These are phyloP conservation scores for Dorcus parallelipipedus DNA, from an alignment of 2,888 invertebrate species.

Conservation along the genomic window DNA sequence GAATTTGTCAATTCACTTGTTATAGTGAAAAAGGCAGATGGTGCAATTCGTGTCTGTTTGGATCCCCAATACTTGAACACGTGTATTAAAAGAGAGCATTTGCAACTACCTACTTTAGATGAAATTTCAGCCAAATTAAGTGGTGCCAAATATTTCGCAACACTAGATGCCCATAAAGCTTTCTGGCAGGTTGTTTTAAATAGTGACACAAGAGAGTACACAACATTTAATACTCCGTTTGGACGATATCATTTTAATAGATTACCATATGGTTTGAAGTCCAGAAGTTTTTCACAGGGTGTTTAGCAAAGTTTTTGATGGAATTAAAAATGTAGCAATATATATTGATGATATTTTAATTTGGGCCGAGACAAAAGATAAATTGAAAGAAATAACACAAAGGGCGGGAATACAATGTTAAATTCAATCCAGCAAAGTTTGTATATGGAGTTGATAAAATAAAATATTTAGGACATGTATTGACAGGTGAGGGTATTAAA, in stretches of 20 bases:
- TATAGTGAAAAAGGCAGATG: no score
- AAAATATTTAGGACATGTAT: neutral
- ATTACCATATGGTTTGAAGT: slow-evolving; percentile 28
- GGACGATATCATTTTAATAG: slow-evolving; percentile 23
- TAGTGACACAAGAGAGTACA: slow-evolving; percentile 19
- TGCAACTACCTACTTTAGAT: neutral
- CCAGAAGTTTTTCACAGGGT: slow-evolving; percentile 29
- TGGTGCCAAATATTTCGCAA: neutral
- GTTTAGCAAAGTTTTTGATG: slow-evolving; percentile 23
- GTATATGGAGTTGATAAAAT: slow-evolving; percentile 2
- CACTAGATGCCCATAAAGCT: no score
- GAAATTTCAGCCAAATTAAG: neutral
- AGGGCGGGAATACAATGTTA: slow-evolving; percentile 13
- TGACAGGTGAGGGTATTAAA: neutral
- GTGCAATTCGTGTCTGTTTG: no score
- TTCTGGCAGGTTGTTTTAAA: slow-evolving; percentile 27
- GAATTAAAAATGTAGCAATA: slow-evolving; percentile 24
- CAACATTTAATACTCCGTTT: slow-evolving; percentile 16
- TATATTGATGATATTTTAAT: slow-evolving; percentile 33
- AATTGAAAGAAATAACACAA: slow-evolving; percentile 23
- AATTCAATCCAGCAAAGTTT: slow-evolving; percentile 21
- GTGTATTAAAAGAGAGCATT: neutral
- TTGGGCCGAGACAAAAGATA: slow-evolving; percentile 21
- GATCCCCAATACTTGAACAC: no score
- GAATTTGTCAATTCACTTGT: no score